Evolutionary conservation across 2,113 vertebrate species (phyloP), one percentile per base, ranked within the genome.

Genomic region (Ellobius talpinus): DNA sequence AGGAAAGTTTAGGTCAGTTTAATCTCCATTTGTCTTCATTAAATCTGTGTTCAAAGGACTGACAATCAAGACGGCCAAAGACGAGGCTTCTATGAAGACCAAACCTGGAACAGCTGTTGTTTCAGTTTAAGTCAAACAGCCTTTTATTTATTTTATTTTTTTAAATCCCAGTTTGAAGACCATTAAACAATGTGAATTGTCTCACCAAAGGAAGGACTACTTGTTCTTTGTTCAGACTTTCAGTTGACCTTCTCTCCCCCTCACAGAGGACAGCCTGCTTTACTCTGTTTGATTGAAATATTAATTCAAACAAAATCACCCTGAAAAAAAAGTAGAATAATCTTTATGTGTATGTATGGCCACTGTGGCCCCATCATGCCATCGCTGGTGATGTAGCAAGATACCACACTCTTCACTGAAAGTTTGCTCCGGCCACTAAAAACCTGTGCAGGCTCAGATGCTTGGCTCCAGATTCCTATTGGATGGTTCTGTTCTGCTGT

Each of bases 181-280:
- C 65, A 33, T 84, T 36, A 84, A 70, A 7, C 4, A 68, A 36
- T 24, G 11, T 29, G 13, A 39, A 50, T 68, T 36, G 1, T 78
- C 36, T 39, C 5, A 9, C 31, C 12, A 68, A 7, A 17, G 36
- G 16, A 47, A n/a, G 2, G 24, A 72, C 33, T 16, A 55, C n/a
- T 39, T 68, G 24, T 66, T 21, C 23, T 90, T 5, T 52, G 33
- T 36, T 65, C 39, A 17, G 31, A 9, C 4, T 39, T 65, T n/a
- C 58, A 26, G 6, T 50, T n/a, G 8, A 17, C 3, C 13, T 10
- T 9, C 7, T 1, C 10, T 39, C 5, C 17, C 10, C 7, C 3
- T 14, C 5, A 8, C 13, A 58, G 72, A 33, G 17, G 5, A 45
- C 55, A 63, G 12, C 36, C 17, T 36, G 9, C n/a, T 77, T 63